Evolutionary conservation across 2,888 invertebrate species (phyloP), one percentile per base, ranked within the genome.

Genomic region (Spilarctia lutea): DNA sequence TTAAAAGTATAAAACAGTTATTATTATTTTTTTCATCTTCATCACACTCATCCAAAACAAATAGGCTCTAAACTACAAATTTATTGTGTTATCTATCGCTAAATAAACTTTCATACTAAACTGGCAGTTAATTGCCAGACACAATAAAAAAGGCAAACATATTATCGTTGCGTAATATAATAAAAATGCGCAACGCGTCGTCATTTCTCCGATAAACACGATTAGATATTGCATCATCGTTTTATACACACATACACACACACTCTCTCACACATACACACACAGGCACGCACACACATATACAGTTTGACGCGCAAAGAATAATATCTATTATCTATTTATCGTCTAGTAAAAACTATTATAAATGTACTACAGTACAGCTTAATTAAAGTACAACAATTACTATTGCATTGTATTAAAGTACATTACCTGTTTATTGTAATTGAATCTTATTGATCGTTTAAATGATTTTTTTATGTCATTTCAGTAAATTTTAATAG

Each of bases 221-320:
- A 92, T 94, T 93, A 93, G 91, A 84, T 86, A 91, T 94, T 95
- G 90, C 94, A 91, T 94, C 94, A 94, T 83, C 86, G 87, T 85
- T 79, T 60, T 84, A 81, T 75, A 82, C 82, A 82, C 81, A 79
- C 81, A 84, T 80, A 82, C 65, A 82, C 79, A 81, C 65, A 74
- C 60, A 74, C 63, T 76, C 63, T 65, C 72, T 65, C 60, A 72
- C 72, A 68, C 77, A 79, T 71, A 77, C 78, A 78, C 71, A 74
- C 68, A 18, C 42, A 71, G 73, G 81, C 76, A 78, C 76, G 78
- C 76, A 79, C 74, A 74, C 79, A 81, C 74, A 81, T 72, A 72
- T 45, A 68, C 67, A 30, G 2, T 60, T 65, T 68, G 71, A 74
- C 72, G 71, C 75, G 73, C 13, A 56, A 74, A 78, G 74, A 74